Evolutionary conservation across 2,113 vertebrate genomes (phyloP).

Genomic region (Tapirus terrestris): DNA sequence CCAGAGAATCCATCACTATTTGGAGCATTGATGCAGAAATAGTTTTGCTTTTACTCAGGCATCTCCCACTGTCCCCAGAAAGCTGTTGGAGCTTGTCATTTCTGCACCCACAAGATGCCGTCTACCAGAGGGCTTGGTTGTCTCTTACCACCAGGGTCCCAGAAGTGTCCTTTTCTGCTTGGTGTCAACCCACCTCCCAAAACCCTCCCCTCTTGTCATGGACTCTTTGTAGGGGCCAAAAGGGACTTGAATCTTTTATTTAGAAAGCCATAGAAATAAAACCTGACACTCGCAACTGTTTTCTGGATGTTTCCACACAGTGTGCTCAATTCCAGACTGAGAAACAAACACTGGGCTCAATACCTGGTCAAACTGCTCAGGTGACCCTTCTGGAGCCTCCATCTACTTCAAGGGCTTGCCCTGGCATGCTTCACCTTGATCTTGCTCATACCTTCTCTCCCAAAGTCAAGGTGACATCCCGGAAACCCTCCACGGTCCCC

Average conservation of each 20-base stretch:
- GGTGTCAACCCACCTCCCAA: rapidly evolving
- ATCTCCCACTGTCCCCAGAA: background rate
- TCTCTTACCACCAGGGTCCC: too few relatives aligned
- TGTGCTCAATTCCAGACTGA: background rate
- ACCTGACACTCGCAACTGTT: background rate
- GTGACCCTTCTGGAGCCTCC: background rate
- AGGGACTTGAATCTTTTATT: background rate
- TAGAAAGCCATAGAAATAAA: background rate
- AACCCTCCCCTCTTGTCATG: rapidly evolving
- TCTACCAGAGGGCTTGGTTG: background rate
- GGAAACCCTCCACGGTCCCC: too few relatives aligned
- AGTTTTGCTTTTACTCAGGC: background rate
- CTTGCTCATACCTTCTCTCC: background rate
- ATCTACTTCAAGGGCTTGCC: background rate
- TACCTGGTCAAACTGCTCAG: background rate
- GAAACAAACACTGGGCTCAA: background rate
- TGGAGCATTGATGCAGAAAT: too few relatives aligned
- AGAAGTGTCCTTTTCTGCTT: background rate
- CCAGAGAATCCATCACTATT: background rate
- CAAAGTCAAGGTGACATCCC: background rate
- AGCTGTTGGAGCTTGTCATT: background rate
- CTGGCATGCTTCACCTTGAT: background rate
- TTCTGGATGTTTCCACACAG: background rate
- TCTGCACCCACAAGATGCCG: background rate
- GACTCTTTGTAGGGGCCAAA: background rate